Base-by-base conservation (phyloP, 2,797 vertebrate genomes). In the Hydrolagus colliei region DNA sequence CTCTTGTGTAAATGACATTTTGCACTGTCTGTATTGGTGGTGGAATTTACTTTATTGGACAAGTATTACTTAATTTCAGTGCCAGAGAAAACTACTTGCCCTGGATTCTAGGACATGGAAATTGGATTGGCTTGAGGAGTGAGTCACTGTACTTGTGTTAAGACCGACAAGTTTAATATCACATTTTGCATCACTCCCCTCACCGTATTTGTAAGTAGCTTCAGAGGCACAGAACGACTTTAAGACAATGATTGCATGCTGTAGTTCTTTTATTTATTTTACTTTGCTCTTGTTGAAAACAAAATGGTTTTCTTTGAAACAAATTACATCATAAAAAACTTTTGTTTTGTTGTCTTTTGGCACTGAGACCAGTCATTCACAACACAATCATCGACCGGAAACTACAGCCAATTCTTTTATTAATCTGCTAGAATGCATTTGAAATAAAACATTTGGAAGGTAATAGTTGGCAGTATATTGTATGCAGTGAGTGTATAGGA, bases 141-240 rank as follows among this genome's bases (percentile, higher is more conserved):
- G 59, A 78, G 59, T 62, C n/a, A 79, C 22, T 79, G 61, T 80
- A 80, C 62, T 67, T 80, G 22, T 67, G 12, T 80, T 11, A 71
- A 84, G 62, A 9, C 41, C 41, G 41, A 59, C 18, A 52, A 6
- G 41, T 71, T 82, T 84, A 52, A 84, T 84, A 71, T 71, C 71
- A 67, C 20, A 84, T 68, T 35, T 84, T 84, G 41, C n/a, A 12
- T 84, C 8, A 18, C 12, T 16, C 41, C 65, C 65, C 27, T 11
- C 18, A 71, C 1, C 41, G 18, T 67, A 68, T 41, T 84, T 52
- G 65, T 32, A 84, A 71, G 32, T 20, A 10, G 79, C 65, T 71
- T 71, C 79, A 9, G 52, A 35, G 20, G 32, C 65, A 52, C 65
- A 52, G 65, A 84, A 1, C 1, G 32, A 18, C 16, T 84, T 52